A percentile compares a stretch with the other conserved stretches of the same genome.
These are phyloP conservation scores for Deilephila elpenor DNA, from an alignment of 2,888 invertebrate genomes.

Conservation along the genomic window DNA sequence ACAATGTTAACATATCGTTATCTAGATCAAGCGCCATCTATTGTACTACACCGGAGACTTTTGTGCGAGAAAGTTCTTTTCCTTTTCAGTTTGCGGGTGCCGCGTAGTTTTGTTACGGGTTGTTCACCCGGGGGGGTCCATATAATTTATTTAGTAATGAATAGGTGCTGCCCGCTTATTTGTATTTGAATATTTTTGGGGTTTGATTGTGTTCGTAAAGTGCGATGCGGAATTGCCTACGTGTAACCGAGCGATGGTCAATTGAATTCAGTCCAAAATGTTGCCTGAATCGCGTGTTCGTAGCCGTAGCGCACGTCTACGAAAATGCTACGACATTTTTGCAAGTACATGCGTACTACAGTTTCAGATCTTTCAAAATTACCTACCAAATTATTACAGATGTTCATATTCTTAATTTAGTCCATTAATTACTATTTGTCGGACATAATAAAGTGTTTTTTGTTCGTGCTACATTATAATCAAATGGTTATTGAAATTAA, in stretches of 20 bases:
- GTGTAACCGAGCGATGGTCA: not conserved
- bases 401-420: not conserved
- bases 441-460: too few relatives aligned
- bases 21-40: constrained; percentile 84
- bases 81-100: constrained; percentile 59
- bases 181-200: not conserved
- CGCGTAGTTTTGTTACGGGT: constrained; percentile 59
- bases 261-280: not conserved
- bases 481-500: too few relatives aligned
- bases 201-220: not conserved
- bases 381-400: not conserved
- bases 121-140: constrained; percentile 46
- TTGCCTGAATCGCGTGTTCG: constrained; percentile 8
- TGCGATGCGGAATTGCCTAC: not conserved
- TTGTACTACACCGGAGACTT: constrained; percentile 75
- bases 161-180: constrained; percentile 28
- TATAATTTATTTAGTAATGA: constrained; percentile 39
- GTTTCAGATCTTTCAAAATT: not conserved
- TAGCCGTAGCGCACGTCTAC: constrained; percentile 41
- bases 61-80: constrained; percentile 67
- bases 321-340: constrained; percentile 30
- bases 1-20: constrained; percentile 84
- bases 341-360: not conserved
- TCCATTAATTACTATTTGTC: too few relatives aligned
- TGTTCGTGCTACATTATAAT: too few relatives aligned